A percentile compares a stretch with the other conserved stretches of the same genome.
These are phyloP conservation scores for Phorcus lineatus DNA, from an alignment of 2,888 invertebrate species.

Conservation along the genomic window DNA sequence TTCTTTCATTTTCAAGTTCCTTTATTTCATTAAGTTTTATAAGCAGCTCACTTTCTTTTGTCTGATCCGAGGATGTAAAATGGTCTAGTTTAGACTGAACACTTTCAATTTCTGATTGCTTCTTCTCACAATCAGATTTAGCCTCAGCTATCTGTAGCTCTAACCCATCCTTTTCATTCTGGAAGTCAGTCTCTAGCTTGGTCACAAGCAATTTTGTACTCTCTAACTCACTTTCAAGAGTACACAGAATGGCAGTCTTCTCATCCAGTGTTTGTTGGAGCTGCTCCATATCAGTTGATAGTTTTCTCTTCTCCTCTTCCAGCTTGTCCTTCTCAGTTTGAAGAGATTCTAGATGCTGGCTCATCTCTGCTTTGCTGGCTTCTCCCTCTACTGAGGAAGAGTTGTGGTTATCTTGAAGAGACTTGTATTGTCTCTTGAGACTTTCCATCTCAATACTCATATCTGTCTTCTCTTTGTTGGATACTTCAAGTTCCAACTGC, in stretches of 20 bases:
- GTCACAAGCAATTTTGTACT: background rate
- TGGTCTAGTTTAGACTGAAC: background rate
- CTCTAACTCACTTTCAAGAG: slow-evolving; percentile 5
- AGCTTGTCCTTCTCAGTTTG: slow-evolving; percentile 36
- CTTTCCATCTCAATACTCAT: slow-evolving; percentile 26
- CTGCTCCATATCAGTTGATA: slow-evolving; percentile 26
- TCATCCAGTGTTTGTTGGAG: slow-evolving; percentile 17
- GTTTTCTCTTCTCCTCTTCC: slow-evolving; percentile 40
- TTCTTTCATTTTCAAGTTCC: slow-evolving; percentile 26
- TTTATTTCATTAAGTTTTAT: slow-evolving; percentile 16
- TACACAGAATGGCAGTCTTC: background rate
- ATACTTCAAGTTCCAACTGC: background rate
- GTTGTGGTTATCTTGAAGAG: slow-evolving; percentile 1
- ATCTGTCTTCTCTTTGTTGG: slow-evolving; percentile 26
- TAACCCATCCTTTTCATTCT: slow-evolving; percentile 28
- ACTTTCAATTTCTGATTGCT: slow-evolving; percentile 35
- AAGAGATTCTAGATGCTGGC: slow-evolving; percentile 27
- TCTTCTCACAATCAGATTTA: slow-evolving; percentile 30
- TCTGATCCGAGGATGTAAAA: background rate
- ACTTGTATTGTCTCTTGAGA: slow-evolving; percentile 18
- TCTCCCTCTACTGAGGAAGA: slow-evolving; percentile 25
- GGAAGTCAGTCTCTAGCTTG: slow-evolving; percentile 18
- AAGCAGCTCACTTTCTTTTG: background rate
- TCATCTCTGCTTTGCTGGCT: slow-evolving; percentile 27
- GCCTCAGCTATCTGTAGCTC: slow-evolving; percentile 31